These are phyloP conservation scores for Amazona guildingii DNA, from an alignment of 2,113 vertebrate genomes.

Conservation along the genomic window DNA sequence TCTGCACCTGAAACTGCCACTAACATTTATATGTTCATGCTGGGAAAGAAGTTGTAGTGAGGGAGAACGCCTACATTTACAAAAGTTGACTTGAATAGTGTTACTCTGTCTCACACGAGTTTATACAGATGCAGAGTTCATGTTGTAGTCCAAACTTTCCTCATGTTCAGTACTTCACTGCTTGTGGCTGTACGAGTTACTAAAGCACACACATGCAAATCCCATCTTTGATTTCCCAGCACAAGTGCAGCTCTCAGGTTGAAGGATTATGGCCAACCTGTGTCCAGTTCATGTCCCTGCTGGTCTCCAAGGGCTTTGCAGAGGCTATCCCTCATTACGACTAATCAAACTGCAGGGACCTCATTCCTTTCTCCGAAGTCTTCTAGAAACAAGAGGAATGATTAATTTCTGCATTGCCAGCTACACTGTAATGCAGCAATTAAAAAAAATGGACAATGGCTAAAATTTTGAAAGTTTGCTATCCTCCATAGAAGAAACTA, in stretches of 20 bases:
- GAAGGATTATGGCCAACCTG: fast-evolving
- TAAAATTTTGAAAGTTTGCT: not conserved
- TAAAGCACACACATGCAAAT: not conserved
- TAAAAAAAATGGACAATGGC: not conserved
- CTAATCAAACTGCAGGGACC: not conserved
- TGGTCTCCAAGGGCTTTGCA: not conserved
- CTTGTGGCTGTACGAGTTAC: not conserved
- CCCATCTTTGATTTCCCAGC: not conserved
- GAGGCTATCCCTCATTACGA: not conserved
- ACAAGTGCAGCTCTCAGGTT: not conserved
- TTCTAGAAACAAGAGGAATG: not conserved
- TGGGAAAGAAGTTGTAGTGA: not conserved
- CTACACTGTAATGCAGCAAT: not conserved
- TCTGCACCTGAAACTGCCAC: not conserved
- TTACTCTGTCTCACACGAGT: not conserved
- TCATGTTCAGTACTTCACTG: not conserved
- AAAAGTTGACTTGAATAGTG: not conserved
- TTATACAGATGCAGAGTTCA: not conserved
- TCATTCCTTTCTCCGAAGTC: not conserved
- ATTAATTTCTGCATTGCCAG: not conserved
- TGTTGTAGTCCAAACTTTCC: not conserved
- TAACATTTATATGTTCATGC: fast-evolving
- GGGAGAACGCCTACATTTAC: not conserved
- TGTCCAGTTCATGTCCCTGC: fast-evolving
- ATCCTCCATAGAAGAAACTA: not conserved